Conservation (phyloP, 2,797 vertebrate species). For the Xenentodon cancila region DNA sequence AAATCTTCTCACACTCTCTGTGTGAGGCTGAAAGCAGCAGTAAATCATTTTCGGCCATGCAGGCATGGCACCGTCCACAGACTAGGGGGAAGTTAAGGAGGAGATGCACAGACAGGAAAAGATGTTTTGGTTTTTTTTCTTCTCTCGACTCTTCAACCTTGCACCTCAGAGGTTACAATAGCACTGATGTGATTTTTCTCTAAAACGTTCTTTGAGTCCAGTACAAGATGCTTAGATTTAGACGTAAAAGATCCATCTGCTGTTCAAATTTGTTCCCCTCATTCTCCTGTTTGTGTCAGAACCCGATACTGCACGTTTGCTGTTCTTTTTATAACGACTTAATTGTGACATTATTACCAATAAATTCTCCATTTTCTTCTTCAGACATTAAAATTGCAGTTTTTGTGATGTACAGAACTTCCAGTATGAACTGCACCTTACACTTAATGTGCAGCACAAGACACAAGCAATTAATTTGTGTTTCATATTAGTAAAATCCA, state of each 20-base stretch:
- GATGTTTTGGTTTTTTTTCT: slow-evolving; percentile 54
- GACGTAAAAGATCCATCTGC: slow-evolving; percentile 6
- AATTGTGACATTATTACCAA: too few species aligned
- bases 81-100: slow-evolving; percentile 48
- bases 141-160: slow-evolving; percentile 41
- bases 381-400: neutral
- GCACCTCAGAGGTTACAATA: slow-evolving; percentile 28
- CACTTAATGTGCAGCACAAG: slow-evolving; percentile 9
- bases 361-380: too few species aligned
- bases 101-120: slow-evolving; percentile 40
- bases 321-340: too few species aligned
- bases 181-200: slow-evolving; percentile 14
- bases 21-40: slow-evolving; percentile 57
- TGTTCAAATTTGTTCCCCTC: neutral
- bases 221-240: slow-evolving; percentile 15
- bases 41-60: slow-evolving; percentile 62
- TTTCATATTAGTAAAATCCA: slow-evolving; percentile 36
- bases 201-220: slow-evolving; percentile 8
- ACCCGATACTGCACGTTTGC: neutral
- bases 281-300: neutral
- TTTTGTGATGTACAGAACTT: neutral
- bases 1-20: slow-evolving; percentile 48
- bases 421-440: slow-evolving; percentile 7
- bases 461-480: slow-evolving; percentile 41
- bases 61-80: slow-evolving; percentile 43